A percentile compares a stretch with the other conserved stretches of the same genome.
Conservation (phyloP, 2,113 vertebrate species). For the Sinocyclocheilus rhinocerous region DNA sequence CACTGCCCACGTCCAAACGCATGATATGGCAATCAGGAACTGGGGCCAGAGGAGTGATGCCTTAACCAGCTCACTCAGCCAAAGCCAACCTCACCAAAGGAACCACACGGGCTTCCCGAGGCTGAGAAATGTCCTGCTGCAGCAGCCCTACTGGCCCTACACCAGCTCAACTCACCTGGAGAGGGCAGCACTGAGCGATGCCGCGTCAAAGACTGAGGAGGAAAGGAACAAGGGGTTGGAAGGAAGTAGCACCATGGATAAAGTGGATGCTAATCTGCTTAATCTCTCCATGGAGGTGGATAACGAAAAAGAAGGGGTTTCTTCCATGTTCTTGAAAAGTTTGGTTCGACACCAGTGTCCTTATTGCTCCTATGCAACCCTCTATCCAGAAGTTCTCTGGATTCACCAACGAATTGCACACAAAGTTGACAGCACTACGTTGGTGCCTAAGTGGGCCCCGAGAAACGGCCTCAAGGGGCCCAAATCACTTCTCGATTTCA, state of each 20-base stretch:
- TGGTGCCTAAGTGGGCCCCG: constrained; percentile 87
- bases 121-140: constrained; percentile 76
- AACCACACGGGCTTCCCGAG: constrained; percentile 74
- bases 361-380: constrained; percentile 87
- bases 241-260: constrained; percentile 24
- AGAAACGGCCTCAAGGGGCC: constrained; percentile 78
- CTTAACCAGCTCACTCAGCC: constrained; percentile 60
- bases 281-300: constrained; percentile 64
- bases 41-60: constrained; percentile 49
- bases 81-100: constrained; percentile 71
- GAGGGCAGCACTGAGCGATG: constrained; percentile 53
- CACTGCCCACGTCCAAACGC: constrained; percentile 72
- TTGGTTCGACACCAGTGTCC: constrained; percentile 86
- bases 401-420: constrained; percentile 93
- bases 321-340: constrained; percentile 72
- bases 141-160: constrained; percentile 68
- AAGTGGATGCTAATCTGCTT: constrained; percentile 62
- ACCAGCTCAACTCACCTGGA: constrained; percentile 52
- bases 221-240: constrained; percentile 58
- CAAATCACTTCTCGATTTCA: constrained; percentile 73
- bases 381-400: constrained; percentile 94
- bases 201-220: constrained; percentile 37
- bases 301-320: constrained; percentile 41
- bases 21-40: constrained; percentile 61
- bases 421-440: constrained; percentile 81